These are phyloP conservation scores for Pyrocoelia pectoralis DNA, from an alignment of 2,888 invertebrate genomes.

Conservation along the genomic window DNA sequence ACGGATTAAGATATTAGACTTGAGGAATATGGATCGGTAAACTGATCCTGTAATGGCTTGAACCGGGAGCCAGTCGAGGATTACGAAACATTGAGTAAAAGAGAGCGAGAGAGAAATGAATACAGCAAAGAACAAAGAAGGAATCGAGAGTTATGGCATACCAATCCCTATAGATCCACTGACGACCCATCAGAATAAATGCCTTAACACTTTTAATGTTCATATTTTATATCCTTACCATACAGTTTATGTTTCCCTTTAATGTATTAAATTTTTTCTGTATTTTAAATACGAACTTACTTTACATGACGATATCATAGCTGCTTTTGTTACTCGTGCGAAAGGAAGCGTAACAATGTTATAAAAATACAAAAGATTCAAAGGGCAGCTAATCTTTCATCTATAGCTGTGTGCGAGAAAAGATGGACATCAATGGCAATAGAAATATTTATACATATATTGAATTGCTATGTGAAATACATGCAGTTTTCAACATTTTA, in stretches of 20 bases:
- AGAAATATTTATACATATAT: too few species aligned
- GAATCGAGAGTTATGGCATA: constrained; percentile 30
- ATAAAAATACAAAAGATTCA: too few species aligned
- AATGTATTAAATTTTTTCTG: too few species aligned
- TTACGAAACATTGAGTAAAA: constrained; percentile 29
- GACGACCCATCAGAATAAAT: constrained; percentile 34
- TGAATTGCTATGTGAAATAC: too few species aligned
- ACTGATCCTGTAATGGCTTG: constrained; percentile 43
- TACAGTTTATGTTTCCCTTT: constrained; percentile 15
- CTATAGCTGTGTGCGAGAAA: too few species aligned
- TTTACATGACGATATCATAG: too few species aligned
- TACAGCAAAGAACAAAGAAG: constrained; percentile 18
- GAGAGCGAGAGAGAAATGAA: constrained; percentile 25
- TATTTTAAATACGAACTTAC: too few species aligned
- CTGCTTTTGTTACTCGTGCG: too few species aligned
- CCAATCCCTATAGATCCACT: constrained; percentile 34
- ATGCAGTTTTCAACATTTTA: too few species aligned
- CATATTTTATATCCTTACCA: constrained; percentile 23
- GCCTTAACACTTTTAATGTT: constrained; percentile 27
- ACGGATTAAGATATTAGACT: constrained; percentile 47
- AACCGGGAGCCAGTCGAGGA: constrained; percentile 31
- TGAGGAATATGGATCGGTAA: constrained; percentile 46
- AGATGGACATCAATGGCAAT: too few species aligned
- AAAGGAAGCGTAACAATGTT: too few species aligned
- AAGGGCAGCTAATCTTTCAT: too few species aligned